A percentile compares a stretch with the other conserved stretches of the same genome.
These are phyloP conservation scores for Drosophila trapezifrons DNA, from an alignment of 1,140 invertebrate genomes.

Conservation along the genomic window DNA sequence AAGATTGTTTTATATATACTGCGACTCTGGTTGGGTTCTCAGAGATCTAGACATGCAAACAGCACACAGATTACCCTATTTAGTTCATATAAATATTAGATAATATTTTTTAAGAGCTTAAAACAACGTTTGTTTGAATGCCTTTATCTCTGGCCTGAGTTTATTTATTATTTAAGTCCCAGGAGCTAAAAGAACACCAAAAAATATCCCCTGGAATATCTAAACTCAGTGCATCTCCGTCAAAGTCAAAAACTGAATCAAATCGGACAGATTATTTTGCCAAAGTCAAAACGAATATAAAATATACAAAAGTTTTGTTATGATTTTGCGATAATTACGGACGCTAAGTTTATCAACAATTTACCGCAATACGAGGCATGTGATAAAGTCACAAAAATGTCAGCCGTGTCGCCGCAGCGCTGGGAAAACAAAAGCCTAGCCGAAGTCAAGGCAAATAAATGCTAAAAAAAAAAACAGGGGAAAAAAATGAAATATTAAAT, in stretches of 20 bases:
- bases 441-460: slow-evolving; percentile 72
- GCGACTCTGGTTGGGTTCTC: slow-evolving; percentile 6
- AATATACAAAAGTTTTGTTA: slow-evolving; percentile 34
- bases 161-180: slow-evolving; percentile 9
- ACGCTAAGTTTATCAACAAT: slow-evolving; percentile 46
- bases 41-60: slow-evolving; percentile 21
- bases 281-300: neutral
- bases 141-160: slow-evolving; percentile 18
- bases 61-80: slow-evolving; percentile 26
- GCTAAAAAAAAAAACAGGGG: slow-evolving; percentile 43
- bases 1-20: slow-evolving; percentile 7
- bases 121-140: slow-evolving; percentile 15
- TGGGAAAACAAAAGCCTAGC: slow-evolving; percentile 71
- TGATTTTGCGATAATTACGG: slow-evolving; percentile 37
- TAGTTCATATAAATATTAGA: slow-evolving; percentile 44
- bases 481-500: slow-evolving; percentile 62
- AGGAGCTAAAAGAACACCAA: neutral
- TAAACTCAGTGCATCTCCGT: slow-evolving; percentile 1
- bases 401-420: slow-evolving; percentile 67
- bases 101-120: slow-evolving; percentile 18
- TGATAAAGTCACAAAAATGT: slow-evolving; percentile 82
- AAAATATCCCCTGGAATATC: neutral
- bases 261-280: slow-evolving; percentile 21
- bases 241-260: slow-evolving; percentile 16
- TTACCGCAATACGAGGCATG: slow-evolving; percentile 80